Evolutionary conservation across 2,888 invertebrate genomes (phyloP).

Genomic region (Noctua pronuba): DNA sequence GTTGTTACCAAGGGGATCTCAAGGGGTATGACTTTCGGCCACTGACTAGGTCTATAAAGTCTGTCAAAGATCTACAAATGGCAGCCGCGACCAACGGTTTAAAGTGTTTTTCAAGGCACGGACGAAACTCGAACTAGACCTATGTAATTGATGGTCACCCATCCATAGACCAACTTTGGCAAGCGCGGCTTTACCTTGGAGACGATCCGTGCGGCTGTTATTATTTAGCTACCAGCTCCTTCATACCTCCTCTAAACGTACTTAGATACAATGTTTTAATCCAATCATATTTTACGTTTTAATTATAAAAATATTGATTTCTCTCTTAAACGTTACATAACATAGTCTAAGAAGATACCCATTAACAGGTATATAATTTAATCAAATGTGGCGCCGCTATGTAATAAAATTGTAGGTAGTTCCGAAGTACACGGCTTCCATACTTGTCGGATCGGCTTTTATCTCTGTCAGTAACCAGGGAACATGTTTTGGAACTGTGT

Average conservation of each 20-base stretch:
- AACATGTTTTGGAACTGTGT: constrained; percentile 54
- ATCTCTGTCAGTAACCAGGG: constrained; percentile 43
- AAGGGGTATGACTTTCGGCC: background rate
- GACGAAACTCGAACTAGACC: background rate
- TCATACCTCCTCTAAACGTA: background rate
- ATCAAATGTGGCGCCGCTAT: constrained; percentile 42
- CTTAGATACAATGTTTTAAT: background rate
- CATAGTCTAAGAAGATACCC: constrained; percentile 8
- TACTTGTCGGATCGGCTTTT: constrained; percentile 59
- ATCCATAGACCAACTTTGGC: background rate
- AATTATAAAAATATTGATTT: constrained; percentile 5
- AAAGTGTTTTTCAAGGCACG: background rate
- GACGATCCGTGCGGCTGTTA: background rate
- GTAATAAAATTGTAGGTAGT: constrained; percentile 23
- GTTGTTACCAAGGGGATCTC: too few relatives aligned
- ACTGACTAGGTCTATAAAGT: background rate
- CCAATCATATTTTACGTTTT: background rate
- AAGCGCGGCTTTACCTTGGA: background rate
- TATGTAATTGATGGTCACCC: background rate
- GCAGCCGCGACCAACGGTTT: background rate
- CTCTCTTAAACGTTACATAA: constrained; percentile 5
- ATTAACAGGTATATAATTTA: constrained; percentile 30
- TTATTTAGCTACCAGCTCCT: too few relatives aligned
- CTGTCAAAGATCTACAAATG: background rate
- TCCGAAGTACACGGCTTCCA: constrained; percentile 18